Base-by-base conservation (phyloP, 1,140 invertebrate genomes). In the Geopemphigus sp. region DNA sequence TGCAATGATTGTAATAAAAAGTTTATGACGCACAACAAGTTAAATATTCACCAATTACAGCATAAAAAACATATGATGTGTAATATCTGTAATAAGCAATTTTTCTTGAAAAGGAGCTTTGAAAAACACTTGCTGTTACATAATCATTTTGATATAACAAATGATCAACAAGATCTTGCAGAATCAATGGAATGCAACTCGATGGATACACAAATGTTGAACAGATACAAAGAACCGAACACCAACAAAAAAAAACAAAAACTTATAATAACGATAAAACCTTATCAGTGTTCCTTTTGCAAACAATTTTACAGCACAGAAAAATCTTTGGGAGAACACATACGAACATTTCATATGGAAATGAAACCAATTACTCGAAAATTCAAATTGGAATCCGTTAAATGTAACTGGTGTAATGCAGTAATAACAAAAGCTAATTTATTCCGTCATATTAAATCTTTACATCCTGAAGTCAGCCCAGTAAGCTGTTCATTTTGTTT, bases 341-440 rank as follows among this genome's bases (percentile, higher is more conserved):
- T 22, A 24, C 45, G 19, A 68, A 19, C 22, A 5, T 11, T 47
- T 14, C 64, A 68, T 68, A 15, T 12, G 22, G 11, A 0, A 47
- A 2, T 12, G 6, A 45, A 47, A 47, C 6, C 1, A 6, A 0
- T 19, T n/a, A 0, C 1, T 39, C 26, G 29, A 19, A 64, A 14
- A 1, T 14, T 47, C 15, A 47, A 47, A 47, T 64, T 29, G 12
- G 19, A 39, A 47, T 22, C 39, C 3, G 39, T 15, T 24, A 22
- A 68, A 47, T 68, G 64, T 22, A 15, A 68, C 15, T 68, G 39
- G 32, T 68, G 64, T 47, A 47, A 15, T 17, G 8, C 22, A 24
- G 0, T 68, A 24, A 68, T 68, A 47, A 68, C 64, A 47, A 68
- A 68, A 68, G 12, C 19, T 24, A 68, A 68, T n/a, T 68, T 68